These are phyloP conservation scores for Hippocampus comes DNA, from an alignment of 2,113 vertebrate genomes.

Conservation along the genomic window DNA sequence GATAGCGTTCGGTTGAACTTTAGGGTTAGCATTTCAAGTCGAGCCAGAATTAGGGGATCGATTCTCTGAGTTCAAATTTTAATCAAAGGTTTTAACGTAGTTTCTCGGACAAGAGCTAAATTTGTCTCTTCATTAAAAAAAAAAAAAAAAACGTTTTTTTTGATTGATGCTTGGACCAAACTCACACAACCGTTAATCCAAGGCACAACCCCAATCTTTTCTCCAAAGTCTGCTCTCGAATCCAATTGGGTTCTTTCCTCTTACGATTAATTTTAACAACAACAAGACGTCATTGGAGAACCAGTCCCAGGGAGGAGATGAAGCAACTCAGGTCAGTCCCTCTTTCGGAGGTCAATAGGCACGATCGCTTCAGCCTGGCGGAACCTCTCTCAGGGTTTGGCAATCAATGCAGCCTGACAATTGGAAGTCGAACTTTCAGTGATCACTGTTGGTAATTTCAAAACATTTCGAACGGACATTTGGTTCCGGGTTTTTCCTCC, in stretches of 20 bases:
- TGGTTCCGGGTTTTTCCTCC: no score
- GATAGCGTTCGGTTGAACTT: background rate
- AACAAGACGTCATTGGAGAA: conserved; percentile 25
- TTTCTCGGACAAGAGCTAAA: background rate
- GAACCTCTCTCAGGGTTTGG: background rate
- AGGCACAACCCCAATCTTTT: background rate
- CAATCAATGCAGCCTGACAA: conserved; percentile 15
- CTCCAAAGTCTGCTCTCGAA: background rate
- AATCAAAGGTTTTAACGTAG: background rate
- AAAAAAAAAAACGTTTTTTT: no score
- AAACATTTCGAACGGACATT: no score
- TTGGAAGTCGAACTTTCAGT: background rate
- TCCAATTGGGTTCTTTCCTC: no score
- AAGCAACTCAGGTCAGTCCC: conserved; percentile 27
- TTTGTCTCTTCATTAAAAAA: background rate
- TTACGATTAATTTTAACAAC: no score
- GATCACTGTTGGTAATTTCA: background rate
- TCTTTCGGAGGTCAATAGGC: conserved; percentile 19
- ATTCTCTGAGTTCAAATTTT: background rate
- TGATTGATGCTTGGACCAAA: background rate
- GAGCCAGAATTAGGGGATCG: background rate
- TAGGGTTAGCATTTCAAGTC: background rate
- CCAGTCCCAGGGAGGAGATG: conserved; percentile 30
- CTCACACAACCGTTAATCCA: background rate
- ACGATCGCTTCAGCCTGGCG: background rate